Base-by-base conservation (phyloP, 2,888 invertebrate species). In the Bombylius discolor region DNA sequence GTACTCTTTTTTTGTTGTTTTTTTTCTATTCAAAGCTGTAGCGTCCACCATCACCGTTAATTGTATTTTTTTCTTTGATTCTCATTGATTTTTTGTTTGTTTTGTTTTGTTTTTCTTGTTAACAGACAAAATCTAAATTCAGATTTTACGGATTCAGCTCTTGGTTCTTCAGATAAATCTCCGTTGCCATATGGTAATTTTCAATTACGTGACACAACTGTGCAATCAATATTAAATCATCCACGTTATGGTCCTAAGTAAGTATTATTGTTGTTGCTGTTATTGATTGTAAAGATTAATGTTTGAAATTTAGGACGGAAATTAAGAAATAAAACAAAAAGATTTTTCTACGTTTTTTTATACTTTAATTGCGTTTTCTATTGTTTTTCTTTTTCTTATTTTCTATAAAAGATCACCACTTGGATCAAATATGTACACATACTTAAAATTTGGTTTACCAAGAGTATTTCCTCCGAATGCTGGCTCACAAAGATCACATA, bases 151-250 rank as follows among this genome's bases (percentile, higher is more conserved):
- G 94, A 94, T 74, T 92, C 92, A 63, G 94, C 94, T 3, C 75
- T 94, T 61, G 94, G 94, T 54, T 91, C 90, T 61, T 89, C 91
- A 47, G 93, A 94, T 70, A 91, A 93, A 76, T 90, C 91, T 63
- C 93, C 93, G 47, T 78, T 93, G 66, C 93, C 93, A 56, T 93
- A 93, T 74, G 94, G 94, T 56, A 94, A 94, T 73, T 95, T 95
- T 76, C 93, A 93, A 71, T 80, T 95, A 46, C 79, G 93, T 58
- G 93, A 95, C 69, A 90, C 93, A 57, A 93, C 93, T 52, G 93
- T 94, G 53, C 92, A 94, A 75, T 91, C 91, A 55, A 94, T 94
- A 62, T 66, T 74, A 61, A 74, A 74, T 64, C 92, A 93, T 76
- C 93, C 93, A 50, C 79, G 93, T 73, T 93, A 91, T 78, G 91